Evolutionary conservation across 2,797 vertebrate species (phyloP), one percentile per base, ranked within the genome.

Genomic region (Mycteria americana): DNA sequence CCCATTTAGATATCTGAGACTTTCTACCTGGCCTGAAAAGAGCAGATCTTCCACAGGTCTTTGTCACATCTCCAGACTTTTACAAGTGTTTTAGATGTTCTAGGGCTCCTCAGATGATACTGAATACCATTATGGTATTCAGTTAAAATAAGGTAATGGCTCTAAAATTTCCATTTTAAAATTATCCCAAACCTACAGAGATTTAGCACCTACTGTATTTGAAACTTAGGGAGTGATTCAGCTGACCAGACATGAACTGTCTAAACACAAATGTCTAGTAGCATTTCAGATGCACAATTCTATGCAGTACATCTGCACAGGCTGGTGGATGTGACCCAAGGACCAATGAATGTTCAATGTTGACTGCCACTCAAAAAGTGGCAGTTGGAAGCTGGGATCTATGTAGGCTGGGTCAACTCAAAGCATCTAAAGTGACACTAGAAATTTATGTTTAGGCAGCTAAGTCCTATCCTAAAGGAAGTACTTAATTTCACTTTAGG

Each of bases 311-410:
- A 2, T 48, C 46, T 65, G 24, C 37, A 50, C 16, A 77, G 43
- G 12, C 10, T 35, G 35, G 11, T 70, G 27, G 18, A 24, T 30
- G 19, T 54, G 30, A 72, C 7, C 11, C 21, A 46, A 72, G 18
- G 24, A 51, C 4, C 4, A 68, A 13, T 27, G 35, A 56, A 56
- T 8, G 33, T 27, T 35, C 9, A 4, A 3, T 25, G 3, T 41
- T 2, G 11, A 5, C 13, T 46, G 9, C 65, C 18, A 64, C 9
- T 59, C 17, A 31, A 60, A 60, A 65, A 60, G 13, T 0, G 0
- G 31, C 27, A 13, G 14, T 10, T 76, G 16, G 21, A 85, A 93
- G 4, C 2, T 51, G 11, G 11, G 56, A 45, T 50, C 14, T 76
- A 5, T 51, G 35, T n/a, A 43, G 19, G 3, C 1, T 85, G 48